Evolutionary conservation across 2,888 invertebrate genomes (phyloP).

Genomic region (Plagiodera versicolora): DNA sequence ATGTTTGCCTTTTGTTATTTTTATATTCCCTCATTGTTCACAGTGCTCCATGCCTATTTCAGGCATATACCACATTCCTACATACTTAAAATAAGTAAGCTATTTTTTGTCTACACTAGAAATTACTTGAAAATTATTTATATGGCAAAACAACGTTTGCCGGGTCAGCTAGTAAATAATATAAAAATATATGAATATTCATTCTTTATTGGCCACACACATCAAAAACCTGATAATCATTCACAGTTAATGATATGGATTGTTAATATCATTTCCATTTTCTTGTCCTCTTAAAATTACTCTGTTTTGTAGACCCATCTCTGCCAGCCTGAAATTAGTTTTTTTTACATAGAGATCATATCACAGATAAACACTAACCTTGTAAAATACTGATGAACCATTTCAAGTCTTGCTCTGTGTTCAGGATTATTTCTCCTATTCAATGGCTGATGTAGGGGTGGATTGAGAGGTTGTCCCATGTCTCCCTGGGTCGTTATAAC

Average conservation of each 20-base stretch:
- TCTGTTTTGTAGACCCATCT: not conserved
- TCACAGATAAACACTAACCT: not conserved
- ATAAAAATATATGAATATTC: too few species aligned
- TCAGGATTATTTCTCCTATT: not conserved
- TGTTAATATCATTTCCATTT: not conserved
- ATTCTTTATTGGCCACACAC: not conserved
- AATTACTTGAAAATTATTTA: too few species aligned
- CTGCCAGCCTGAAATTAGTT: not conserved
- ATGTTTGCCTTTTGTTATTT: too few species aligned
- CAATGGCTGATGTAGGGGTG: not conserved
- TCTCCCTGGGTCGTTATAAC: conserved; percentile 13
- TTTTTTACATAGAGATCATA: not conserved
- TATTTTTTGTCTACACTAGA: too few species aligned
- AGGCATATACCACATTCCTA: too few species aligned
- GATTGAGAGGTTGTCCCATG: conserved; percentile 4
- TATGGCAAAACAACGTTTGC: too few species aligned
- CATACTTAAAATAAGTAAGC: too few species aligned
- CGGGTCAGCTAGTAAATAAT: too few species aligned
- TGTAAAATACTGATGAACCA: not conserved
- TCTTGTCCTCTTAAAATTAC: not conserved
- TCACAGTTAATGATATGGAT: not conserved
- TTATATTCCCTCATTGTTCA: too few species aligned
- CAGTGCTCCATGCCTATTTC: too few species aligned
- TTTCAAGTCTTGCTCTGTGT: not conserved
- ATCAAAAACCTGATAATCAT: not conserved